Base-by-base conservation (phyloP, 2,888 invertebrate species). In the Marronus borbonicus region DNA sequence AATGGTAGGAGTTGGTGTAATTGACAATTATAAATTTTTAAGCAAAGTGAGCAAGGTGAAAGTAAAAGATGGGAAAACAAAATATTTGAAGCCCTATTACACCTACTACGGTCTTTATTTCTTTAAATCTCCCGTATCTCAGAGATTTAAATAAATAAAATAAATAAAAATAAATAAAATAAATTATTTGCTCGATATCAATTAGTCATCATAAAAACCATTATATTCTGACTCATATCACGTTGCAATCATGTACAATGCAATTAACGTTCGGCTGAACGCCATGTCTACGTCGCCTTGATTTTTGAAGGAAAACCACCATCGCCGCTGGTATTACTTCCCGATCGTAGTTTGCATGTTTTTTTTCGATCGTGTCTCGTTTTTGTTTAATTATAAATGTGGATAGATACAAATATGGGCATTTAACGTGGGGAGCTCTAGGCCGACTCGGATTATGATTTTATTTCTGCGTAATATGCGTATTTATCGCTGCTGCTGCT, bases 1-100 rank as follows among this genome's bases (percentile, higher is more conserved):
- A 36, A 36, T 5, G 31, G 31, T 36, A 36, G 44, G 31, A 36
- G 31, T 36, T 5, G 39, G 52, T 17, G 52, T 20, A 58, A 58
- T 58, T 58, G 64, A 75, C 64, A 76, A 75, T 75, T 75, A 60
- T 62, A 75, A 60, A 75, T 75, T 62, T 58, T 62, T 62, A 28
- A 62, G 24, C 14, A 12, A 62, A 24, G 12, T 1, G 12, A 24
- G 24, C 17, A 8, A 60, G 31, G 31, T 62, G 12, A 62, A 31
- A 10, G 8, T 44, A 44, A 12, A 8, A 44, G 44, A 44, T 12
- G 44, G 12, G n/a, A 68, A 68, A 68, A 31, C n/a, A 39, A 10
- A 0, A 10, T 31, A 12, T 62, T 31, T 31, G 28, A 17, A 12
- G 31, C 31, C 5, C 31, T 3, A 36, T 36, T 36, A 5, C 31